Percentiles rank a stretch among this genome's conserved stretches.
Conservation (phyloP, 2,888 invertebrate species). For the Penaeus monodon region DNA sequence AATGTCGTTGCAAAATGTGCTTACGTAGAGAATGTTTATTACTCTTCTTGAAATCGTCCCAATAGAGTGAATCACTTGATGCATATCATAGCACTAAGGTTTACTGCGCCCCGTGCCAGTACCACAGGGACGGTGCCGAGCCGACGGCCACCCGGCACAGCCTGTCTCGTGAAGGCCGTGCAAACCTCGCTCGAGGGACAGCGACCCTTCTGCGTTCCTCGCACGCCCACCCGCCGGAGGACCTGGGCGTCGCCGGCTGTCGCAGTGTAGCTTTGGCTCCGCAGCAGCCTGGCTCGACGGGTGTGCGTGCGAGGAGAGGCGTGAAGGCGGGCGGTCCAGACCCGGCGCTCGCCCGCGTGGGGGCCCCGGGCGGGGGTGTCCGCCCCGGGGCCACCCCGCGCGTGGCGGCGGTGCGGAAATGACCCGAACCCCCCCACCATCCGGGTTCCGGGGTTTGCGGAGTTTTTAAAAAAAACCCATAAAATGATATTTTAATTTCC, state of each 20-base stretch:
- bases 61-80: constrained; percentile 63
- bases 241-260: constrained; percentile 2
- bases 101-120: constrained; percentile 55
- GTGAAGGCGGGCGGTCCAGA: constrained; percentile 21
- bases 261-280: constrained; percentile 3
- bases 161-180: constrained; percentile 24
- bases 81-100: constrained; percentile 64
- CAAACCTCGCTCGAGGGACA: constrained; percentile 36
- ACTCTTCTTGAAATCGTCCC: constrained; percentile 62
- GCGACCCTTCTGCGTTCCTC: neutral
- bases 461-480: constrained; percentile 62
- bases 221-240: too few relatives aligned
- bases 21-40: constrained; percentile 60
- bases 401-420: constrained; percentile 34
- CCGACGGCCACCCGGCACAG: constrained; percentile 45
- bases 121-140: constrained; percentile 55
- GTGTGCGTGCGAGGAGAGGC: neutral
- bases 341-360: neutral
- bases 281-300: too few relatives aligned
- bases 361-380: constrained; percentile 13
- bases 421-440: constrained; percentile 47
- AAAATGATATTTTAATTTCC: constrained; percentile 59
- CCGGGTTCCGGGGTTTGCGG: constrained; percentile 62
- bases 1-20: constrained; percentile 63
- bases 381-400: constrained; percentile 30